Percentiles rank a stretch among this genome's conserved stretches.
Evolutionary conservation across 2,797 vertebrate genomes (phyloP).

Genomic region (Malacoraja senta): DNA sequence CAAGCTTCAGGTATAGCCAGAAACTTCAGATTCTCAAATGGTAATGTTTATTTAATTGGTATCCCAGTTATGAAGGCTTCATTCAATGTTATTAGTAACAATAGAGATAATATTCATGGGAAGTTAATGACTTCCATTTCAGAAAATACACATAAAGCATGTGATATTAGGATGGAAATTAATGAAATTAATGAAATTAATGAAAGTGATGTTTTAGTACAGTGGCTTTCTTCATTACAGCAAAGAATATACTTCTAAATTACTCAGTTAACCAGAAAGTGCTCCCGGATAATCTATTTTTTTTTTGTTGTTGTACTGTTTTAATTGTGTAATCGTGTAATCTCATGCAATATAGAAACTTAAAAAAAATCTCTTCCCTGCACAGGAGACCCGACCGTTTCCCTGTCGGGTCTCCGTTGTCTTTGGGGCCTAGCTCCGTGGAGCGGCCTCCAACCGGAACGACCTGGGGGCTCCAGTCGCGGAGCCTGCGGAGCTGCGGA

Average conservation of each 20-base stretch:
- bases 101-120: neutral
- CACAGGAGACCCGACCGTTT: too few species aligned
- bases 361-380: too few species aligned
- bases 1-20: conserved; percentile 1
- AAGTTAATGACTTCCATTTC: neutral
- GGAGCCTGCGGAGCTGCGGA: too few species aligned
- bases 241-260: neutral
- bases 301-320: too few species aligned
- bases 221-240: neutral
- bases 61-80: neutral
- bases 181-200: neutral
- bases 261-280: neutral
- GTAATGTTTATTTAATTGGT: conserved; percentile 15
- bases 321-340: too few species aligned
- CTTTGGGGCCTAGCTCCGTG: too few species aligned
- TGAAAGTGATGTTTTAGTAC: neutral
- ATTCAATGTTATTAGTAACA: neutral
- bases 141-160: neutral
- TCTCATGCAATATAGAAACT: too few species aligned
- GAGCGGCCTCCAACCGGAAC: too few species aligned
- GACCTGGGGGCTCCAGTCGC: too few species aligned
- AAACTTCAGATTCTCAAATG: neutral
- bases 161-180: neutral
- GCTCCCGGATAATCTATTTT: neutral
- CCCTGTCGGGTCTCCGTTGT: too few species aligned